phyloP scores from a whole-genome alignment of 2,797 vertebrate genomes.

The Myotis planiceps region DNA sequence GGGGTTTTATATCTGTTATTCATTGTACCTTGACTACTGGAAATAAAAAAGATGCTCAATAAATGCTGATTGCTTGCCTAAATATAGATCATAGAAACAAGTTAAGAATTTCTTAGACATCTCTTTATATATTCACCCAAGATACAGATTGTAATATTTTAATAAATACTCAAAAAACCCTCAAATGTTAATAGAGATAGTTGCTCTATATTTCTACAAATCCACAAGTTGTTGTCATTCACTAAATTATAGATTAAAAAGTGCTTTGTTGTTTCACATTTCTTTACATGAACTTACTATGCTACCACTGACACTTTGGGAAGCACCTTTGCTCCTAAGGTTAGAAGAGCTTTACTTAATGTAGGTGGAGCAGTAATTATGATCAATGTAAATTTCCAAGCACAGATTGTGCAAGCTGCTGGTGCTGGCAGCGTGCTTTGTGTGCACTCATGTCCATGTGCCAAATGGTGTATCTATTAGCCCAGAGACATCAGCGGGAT shows the following conservation, averaged over 20 bases:
- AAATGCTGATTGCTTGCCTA: background rate
- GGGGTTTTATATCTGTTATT: background rate
- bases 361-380: conserved; percentile 57
- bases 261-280: background rate
- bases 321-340: conserved; percentile 2
- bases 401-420: conserved; percentile 45
- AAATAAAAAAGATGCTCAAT: background rate
- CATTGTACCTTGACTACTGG: fast-evolving
- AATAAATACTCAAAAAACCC: background rate
- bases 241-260: background rate
- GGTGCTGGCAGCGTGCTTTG: conserved; percentile 40
- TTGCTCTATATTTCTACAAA: background rate
- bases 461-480: conserved; percentile 55
- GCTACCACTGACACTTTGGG: background rate
- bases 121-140: background rate
- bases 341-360: conserved; percentile 59
- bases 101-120: background rate
- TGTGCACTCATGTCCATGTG: background rate
- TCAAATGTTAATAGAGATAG: background rate
- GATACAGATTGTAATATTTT: background rate
- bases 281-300: background rate
- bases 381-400: conserved; percentile 50
- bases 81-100: background rate
- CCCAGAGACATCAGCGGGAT: background rate
- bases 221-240: background rate